Conservation (phyloP, 2,888 invertebrate species). For the Diploptera punctata region DNA sequence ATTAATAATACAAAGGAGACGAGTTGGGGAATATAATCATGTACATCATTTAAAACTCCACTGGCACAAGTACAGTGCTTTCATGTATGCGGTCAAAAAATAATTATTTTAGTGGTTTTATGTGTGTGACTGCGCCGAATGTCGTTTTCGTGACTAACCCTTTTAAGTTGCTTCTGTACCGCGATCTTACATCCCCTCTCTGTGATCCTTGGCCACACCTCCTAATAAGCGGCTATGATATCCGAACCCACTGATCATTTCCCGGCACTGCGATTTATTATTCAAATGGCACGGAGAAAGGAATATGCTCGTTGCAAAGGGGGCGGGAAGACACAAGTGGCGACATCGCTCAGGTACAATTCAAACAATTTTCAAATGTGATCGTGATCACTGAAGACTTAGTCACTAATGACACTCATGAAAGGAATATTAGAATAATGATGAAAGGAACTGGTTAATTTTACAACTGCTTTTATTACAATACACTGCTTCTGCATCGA, state of each 20-base stretch:
- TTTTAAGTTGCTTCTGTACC: not conserved
- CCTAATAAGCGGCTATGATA: slow-evolving; percentile 22
- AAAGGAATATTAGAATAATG: no score
- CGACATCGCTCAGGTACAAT: not conserved
- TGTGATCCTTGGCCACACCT: slow-evolving; percentile 9
- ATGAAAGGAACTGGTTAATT: no score
- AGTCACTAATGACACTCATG: no score
- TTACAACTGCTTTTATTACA: no score
- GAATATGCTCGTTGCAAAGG: not conserved
- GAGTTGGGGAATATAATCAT: no score
- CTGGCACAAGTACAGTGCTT: not conserved
- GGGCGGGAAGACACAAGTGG: slow-evolving; percentile 18
- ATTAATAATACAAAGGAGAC: not conserved
- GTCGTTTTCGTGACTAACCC: slow-evolving; percentile 9
- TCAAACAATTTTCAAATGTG: not conserved
- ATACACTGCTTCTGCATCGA: no score
- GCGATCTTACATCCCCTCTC: not conserved
- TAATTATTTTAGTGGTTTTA: slow-evolving; percentile 8
- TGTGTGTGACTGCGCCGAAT: slow-evolving; percentile 17
- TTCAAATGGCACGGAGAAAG: slow-evolving; percentile 13
- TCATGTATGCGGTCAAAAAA: not conserved
- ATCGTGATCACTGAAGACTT: not conserved
- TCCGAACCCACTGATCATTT: slow-evolving; percentile 9
- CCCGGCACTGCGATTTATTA: slow-evolving; percentile 8
- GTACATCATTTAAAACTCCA: not conserved